Evolutionary conservation across 2,797 vertebrate species (phyloP).

Genomic region (Alcedo atthis): DNA sequence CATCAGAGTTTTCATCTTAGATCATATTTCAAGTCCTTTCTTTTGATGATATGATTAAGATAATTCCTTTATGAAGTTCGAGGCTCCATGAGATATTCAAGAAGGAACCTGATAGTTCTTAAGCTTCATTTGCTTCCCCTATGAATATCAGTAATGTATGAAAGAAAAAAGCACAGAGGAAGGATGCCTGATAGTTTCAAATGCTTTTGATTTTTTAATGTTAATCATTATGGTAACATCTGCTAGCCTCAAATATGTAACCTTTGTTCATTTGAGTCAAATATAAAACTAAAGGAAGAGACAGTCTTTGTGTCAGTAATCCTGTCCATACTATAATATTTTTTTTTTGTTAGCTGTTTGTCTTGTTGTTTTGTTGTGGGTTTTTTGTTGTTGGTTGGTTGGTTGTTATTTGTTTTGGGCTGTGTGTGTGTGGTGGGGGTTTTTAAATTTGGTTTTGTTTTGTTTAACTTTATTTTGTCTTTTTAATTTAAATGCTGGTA

Average conservation of each 20-base stretch:
- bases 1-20: constrained; percentile 65
- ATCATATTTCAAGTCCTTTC: constrained; percentile 76
- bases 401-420: background rate
- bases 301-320: background rate
- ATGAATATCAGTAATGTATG: background rate
- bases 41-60: constrained; percentile 77
- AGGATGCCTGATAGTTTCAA: constrained; percentile 46
- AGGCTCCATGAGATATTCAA: constrained; percentile 41
- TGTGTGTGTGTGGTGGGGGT: too few relatives aligned
- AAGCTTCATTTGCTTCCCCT: constrained; percentile 18
- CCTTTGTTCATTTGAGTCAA: background rate
- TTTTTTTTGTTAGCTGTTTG: background rate
- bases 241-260: background rate
- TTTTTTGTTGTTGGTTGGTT: background rate
- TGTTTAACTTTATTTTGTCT: background rate
- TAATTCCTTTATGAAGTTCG: constrained; percentile 77
- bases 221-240: background rate
- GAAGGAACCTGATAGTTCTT: constrained; percentile 67
- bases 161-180: background rate
- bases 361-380: background rate
- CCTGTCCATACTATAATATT: background rate
- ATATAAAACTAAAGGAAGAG: background rate
- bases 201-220: constrained; percentile 41
- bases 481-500: background rate
- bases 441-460: background rate